Evolutionary conservation across 2,797 vertebrate species (phyloP).

Genomic region (Borostomias antarcticus): DNA sequence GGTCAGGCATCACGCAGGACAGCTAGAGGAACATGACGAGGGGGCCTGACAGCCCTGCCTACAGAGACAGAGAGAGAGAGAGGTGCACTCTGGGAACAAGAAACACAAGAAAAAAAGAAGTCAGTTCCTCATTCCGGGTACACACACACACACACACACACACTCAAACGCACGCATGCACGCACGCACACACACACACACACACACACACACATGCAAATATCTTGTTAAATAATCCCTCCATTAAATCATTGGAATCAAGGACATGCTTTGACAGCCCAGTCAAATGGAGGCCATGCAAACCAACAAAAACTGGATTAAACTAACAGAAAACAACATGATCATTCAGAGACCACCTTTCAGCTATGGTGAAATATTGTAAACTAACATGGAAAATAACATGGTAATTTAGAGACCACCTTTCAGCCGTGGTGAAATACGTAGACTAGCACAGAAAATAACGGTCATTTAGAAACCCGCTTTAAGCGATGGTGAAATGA

Average conservation of each 20-base stretch:
- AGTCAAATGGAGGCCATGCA: too few relatives aligned
- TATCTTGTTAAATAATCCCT: not conserved
- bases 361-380: too few relatives aligned
- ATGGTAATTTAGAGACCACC: too few relatives aligned
- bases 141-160: not conserved
- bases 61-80: conserved; percentile 83
- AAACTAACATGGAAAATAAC: too few relatives aligned
- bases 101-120: conserved; percentile 49
- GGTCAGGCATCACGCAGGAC: conserved; percentile 97
- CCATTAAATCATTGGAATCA: not conserved
- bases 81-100: conserved; percentile 83
- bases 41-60: conserved; percentile 87
- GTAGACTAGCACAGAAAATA: too few relatives aligned
- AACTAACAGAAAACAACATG: too few relatives aligned
- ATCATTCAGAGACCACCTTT: too few relatives aligned
- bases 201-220: not conserved
- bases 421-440: too few relatives aligned
- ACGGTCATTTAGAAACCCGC: too few relatives aligned
- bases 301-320: too few relatives aligned
- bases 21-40: conserved; percentile 65
- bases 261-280: too few relatives aligned
- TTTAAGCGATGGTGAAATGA: too few relatives aligned
- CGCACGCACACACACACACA: not conserved
- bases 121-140: not conserved
- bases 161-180: not conserved